Conservation (phyloP, 2,113 vertebrate species). For the Pseudorasbora parva region DNA sequence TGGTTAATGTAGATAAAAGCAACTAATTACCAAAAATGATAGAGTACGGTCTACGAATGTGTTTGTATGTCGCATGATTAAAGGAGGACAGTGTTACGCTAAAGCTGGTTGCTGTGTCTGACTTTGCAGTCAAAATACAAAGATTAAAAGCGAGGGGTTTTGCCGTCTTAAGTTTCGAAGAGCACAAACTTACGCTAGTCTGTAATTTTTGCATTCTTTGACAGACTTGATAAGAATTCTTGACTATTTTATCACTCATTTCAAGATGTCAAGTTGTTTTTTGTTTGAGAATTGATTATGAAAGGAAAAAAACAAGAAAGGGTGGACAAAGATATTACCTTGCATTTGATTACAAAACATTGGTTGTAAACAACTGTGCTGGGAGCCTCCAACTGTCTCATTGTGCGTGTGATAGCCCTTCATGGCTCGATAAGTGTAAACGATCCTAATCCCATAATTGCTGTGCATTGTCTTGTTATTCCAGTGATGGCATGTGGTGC, state of each 20-base stretch:
- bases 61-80: background rate
- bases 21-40: slow-evolving; percentile 22
- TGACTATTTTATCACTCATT: background rate
- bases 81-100: slow-evolving; percentile 10
- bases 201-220: slow-evolving; percentile 45
- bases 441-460: slow-evolving; percentile 46
- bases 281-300: background rate
- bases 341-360: background rate
- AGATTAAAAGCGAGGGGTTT: slow-evolving; percentile 28
- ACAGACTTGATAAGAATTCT: background rate
- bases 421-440: slow-evolving; percentile 34
- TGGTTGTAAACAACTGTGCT: background rate
- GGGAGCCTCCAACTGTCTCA: background rate
- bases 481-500: slow-evolving; percentile 21
- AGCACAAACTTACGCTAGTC: background rate
- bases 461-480: slow-evolving; percentile 37
- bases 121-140: slow-evolving; percentile 51
- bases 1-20: slow-evolving; percentile 21
- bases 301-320: background rate
- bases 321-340: background rate
- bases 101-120: slow-evolving; percentile 30
- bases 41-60: background rate
- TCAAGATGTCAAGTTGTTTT: background rate
- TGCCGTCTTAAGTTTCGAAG: slow-evolving; percentile 2
- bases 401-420: background rate